Base-by-base conservation (phyloP, 2,797 vertebrate species). In the Tenualosa thibaudeaui region DNA sequence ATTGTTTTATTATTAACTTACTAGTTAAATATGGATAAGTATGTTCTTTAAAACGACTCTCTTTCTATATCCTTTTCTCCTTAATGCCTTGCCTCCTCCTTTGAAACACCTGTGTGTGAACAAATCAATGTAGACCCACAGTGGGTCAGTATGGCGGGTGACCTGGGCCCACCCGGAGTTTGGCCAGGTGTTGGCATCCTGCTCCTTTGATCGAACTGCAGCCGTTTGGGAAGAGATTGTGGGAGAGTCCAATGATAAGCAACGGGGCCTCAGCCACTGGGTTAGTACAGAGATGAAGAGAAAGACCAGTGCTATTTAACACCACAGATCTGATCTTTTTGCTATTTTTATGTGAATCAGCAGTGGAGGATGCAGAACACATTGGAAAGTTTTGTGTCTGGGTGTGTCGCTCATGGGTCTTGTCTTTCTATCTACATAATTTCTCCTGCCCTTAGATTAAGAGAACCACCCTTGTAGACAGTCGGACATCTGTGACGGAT, bases 181-280 rank as follows among this genome's bases (percentile, higher is more conserved):
- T 82, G 98, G 98, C 17, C 98, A 99, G 92, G 97, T 99, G 90
- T 91, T 99, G 87, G 98, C 98, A 40, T 99, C 98, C 86, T 99
- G 98, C 89, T 99, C 98, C 1, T 99, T 99, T 82, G 98, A 99
- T 46, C 96, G 98, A 91, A 99, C 98, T 37, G 98, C 98, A 60
- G 98, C 97, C 5, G 98, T 99, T 0, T 99, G 98, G 98, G 98
- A 99, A 93, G 98, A 99, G 94, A 99, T 99, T 82, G 98, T 99
- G 0, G 98, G 98, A n/a, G 98, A 99, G 86, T 99, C 98, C 49
- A 99, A 99, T 46, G 98, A 99, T 93, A 99, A 99, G 93, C 97
- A 99, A 85, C 96, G 98, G 84, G 97, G 98, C 83, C 96, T 98
- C 90, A 99, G 98, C 92, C 98, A 99, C 89, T 99, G 98, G 98